Evolutionary conservation across 2,888 invertebrate genomes (phyloP), one percentile per base, ranked within the genome.

Genomic region (Pyralis farinalis): DNA sequence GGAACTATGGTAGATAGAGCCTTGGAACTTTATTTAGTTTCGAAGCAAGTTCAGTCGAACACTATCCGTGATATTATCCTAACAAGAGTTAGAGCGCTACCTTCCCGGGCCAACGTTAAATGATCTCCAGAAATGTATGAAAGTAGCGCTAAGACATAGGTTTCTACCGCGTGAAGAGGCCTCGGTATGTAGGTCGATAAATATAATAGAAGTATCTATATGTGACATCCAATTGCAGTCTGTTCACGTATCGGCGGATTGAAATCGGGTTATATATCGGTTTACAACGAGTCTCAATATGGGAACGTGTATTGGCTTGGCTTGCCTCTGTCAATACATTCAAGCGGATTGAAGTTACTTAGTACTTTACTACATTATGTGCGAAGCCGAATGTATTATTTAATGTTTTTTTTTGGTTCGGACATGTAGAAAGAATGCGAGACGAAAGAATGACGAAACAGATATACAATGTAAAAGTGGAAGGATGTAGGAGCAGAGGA

Each of bases 231-330:
- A 47, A 56, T 62, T 63, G 61, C 61, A 68, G 59, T 66, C 67
- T 44, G 49, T 62, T 52, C 65, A 63, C 63, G 63, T 63, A 60
- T 63, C 58, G 48, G 40, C 38, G 50, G 52, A 70, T 67, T 67
- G 63, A 65, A 68, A 71, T 70, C 63, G 60, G 62, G 55, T 53
- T 60, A 54, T 62, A 62, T 65, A 67, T 67, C 60, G 55, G 57
- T 64, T 61, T 55, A 55, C 62, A 58, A 63, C 55, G 58, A 55
- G 58, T 57, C 58, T 54, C 50, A 55, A 47, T 49, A 44, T 44
- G 46, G 48, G 44, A 46, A 51, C 46, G 48, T 40, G 36, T 34
- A 27, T 31, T 12, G 27, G 21, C 25, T 31, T 12, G 32, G 25
- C 28, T 33, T 27, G 27, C 5, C 30, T 8, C 27, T 35, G 29